phyloP scores from a whole-genome alignment of 2,888 invertebrate species.

The Drosophila macrothrix region DNA sequence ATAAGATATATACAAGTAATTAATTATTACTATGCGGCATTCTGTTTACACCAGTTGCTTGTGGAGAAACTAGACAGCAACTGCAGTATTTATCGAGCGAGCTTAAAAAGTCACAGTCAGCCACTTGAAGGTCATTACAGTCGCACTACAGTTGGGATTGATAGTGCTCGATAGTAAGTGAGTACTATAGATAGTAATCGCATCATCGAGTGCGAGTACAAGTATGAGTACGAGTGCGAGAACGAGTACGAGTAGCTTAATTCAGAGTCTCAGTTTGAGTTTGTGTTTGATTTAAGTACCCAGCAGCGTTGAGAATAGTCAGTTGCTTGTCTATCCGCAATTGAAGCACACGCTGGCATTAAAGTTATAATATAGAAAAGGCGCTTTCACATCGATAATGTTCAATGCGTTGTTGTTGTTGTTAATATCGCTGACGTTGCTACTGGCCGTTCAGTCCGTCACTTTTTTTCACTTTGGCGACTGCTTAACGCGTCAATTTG shows the following conservation, averaged over 20 bases:
- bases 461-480: constrained; percentile 47
- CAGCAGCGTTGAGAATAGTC: constrained; percentile 38
- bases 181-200: neutral
- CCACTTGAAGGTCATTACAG: constrained; percentile 17
- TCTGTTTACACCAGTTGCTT: constrained; percentile 1
- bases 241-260: neutral
- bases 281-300: constrained; percentile 2
- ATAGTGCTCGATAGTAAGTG: constrained; percentile 3
- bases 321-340: constrained; percentile 49
- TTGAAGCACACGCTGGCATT: constrained; percentile 25
- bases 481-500: constrained; percentile 44
- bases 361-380: neutral
- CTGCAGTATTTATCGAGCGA: neutral
- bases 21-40: neutral
- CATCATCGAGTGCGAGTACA: neutral
- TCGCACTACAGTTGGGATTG: constrained; percentile 6
- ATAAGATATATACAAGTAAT: constrained; percentile 1
- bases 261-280: neutral
- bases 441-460: constrained; percentile 5
- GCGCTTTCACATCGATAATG: neutral
- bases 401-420: constrained; percentile 1
- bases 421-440: constrained; percentile 4
- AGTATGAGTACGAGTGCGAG: neutral
- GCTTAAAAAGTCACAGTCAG: neutral
- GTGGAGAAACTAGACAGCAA: neutral